Conservation (phyloP, 1,140 invertebrate genomes). For the Carposina sasakii region DNA sequence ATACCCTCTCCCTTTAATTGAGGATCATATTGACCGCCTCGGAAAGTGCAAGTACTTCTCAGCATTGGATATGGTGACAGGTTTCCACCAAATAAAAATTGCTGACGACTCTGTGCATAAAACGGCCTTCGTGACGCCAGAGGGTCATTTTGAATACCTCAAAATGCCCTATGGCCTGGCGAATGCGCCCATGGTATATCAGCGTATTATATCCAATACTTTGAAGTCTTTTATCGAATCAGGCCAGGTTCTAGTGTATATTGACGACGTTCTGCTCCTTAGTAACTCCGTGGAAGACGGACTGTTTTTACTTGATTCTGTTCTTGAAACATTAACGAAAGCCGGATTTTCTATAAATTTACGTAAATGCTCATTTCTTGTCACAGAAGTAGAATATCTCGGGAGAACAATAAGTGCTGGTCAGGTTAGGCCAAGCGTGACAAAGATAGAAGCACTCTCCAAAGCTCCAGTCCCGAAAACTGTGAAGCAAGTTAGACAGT, state of each 20-base stretch:
- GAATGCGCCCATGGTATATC: constrained; percentile 50
- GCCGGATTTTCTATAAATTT: constrained; percentile 17
- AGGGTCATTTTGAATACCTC: constrained; percentile 54
- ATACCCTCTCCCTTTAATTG: too few relatives aligned
- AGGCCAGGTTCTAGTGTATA: constrained; percentile 21
- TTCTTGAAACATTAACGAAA: background rate
- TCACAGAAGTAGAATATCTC: constrained; percentile 21
- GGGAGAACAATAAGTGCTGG: constrained; percentile 12
- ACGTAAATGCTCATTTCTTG: constrained; percentile 19
- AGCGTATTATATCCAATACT: constrained; percentile 42
- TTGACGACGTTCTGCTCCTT: constrained; percentile 40
- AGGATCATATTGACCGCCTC: too few relatives aligned
- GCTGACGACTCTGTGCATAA: too few relatives aligned
- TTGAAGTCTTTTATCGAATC: constrained; percentile 20
- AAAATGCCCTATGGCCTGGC: constrained; percentile 56
- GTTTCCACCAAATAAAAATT: too few relatives aligned
- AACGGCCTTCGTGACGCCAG: too few relatives aligned
- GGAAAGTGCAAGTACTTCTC: too few relatives aligned
- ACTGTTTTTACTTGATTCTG: background rate
- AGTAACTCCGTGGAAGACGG: background rate
- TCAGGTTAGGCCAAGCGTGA: constrained; percentile 27
- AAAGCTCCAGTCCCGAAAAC: constrained; percentile 34
- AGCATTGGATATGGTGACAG: too few relatives aligned
- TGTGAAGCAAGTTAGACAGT: constrained; percentile 29
- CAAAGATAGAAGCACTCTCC: constrained; percentile 36